A percentile compares a stretch with the other conserved stretches of the same genome.
Evolutionary conservation across 2,888 invertebrate genomes (phyloP).

Genomic region (Tupiocoris notatus): DNA sequence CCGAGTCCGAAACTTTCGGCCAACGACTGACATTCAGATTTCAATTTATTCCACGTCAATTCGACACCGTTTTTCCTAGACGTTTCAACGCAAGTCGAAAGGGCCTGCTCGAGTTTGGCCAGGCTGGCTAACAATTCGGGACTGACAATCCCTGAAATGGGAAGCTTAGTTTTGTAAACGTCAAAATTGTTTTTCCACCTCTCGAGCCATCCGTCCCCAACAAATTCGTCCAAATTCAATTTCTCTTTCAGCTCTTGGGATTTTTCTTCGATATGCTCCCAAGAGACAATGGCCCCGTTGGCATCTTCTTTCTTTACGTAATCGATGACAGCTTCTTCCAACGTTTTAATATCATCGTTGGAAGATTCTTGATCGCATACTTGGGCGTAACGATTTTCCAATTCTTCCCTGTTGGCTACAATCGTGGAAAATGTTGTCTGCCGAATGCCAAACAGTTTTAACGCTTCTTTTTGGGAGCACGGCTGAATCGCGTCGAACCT

Average conservation of each 20-base stretch:
- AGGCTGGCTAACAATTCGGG: no score
- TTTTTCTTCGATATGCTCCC: conserved; percentile 6
- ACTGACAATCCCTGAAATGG: not conserved
- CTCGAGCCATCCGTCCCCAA: not conserved
- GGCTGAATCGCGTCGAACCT: conserved; percentile 14
- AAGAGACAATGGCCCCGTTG: not conserved
- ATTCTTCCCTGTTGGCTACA: not conserved
- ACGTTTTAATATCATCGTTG: not conserved
- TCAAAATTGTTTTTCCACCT: not conserved
- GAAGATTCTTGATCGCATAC: not conserved
- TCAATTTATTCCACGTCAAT: not conserved
- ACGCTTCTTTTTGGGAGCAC: conserved; percentile 1
- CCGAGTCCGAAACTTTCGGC: not conserved
- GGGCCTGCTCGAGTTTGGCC: not conserved
- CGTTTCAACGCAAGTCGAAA: not conserved
- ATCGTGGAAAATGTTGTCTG: not conserved
- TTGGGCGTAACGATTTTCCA: not conserved
- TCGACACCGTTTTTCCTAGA: not conserved
- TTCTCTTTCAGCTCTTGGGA: not conserved
- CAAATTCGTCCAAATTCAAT: not conserved
- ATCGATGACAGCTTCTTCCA: not conserved
- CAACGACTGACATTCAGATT: not conserved
- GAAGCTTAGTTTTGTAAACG: not conserved
- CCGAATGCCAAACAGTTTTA: not conserved
- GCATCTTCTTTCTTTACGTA: not conserved